Base-by-base conservation (phyloP, 2,113 vertebrate genomes). In the Coracopsis vasa region DNA sequence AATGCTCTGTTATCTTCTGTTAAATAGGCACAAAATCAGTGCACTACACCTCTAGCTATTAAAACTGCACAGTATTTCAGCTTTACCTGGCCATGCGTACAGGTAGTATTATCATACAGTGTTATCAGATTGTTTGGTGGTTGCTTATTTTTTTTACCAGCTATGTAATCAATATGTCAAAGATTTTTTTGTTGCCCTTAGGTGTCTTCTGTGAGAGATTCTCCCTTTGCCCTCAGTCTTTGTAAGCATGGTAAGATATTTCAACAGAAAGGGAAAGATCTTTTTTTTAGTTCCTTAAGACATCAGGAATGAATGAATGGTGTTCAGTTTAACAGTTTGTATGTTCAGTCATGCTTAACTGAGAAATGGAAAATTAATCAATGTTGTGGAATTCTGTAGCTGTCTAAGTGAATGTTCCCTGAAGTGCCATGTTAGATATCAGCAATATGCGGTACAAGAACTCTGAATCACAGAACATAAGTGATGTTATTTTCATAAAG, bases 371-470 rank as follows among this genome's bases (percentile, higher is more conserved):
- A 51, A 81, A 45, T 20, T 3, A 56, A 53, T 88, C n/a, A 39
- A 42, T 70, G 83, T 66, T 25, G 56, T 86, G 39, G 25, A 78
- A 75, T 42, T 39, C 16, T 82, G 25, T 86, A 89, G 41, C 60
- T 67, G 35, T 92, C 91, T 29, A 24, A 92, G 66, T 90, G 47
- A 67, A 65, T 81, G 70, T 92, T 88, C 54, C 92, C 90, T n/a
- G 28, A 93, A 97, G 77, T 80, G 80, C 94, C 90, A 88, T 41
- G 58, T 92, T 64, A 79, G 64, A 90, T 80, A 69, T 82, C 28
- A 61, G 90, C 86, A 78, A 77, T 81, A 85, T 64, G 65, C 64
- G 19, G 84, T 92, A 92, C 94, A 70, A 80, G 45, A 84, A 60
- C 72, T 85, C 82, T 80, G 82, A 80, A 61, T 80, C 71, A 72